A percentile compares a stretch with the other conserved stretches of the same genome.
Conservation (phyloP, 2,113 vertebrate genomes). For the Dromaius novaehollandiae region DNA sequence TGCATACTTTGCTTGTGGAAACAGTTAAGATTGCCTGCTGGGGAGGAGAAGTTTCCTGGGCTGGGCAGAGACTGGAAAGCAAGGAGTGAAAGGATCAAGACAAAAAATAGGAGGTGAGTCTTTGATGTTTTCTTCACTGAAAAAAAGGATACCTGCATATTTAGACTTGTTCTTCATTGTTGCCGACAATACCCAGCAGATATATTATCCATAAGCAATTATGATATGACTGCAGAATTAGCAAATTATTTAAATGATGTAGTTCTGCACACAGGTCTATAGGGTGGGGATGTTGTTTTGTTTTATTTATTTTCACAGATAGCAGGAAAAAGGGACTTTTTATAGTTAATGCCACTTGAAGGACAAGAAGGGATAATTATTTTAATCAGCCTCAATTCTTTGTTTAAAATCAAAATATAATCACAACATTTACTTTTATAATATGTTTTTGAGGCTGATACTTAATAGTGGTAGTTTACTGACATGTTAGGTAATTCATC, state of each 20-base stretch:
- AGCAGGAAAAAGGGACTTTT: background rate
- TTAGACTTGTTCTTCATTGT: background rate
- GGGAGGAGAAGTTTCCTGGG: background rate
- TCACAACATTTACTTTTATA: background rate
- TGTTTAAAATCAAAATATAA: background rate
- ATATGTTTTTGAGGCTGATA: slow-evolving; percentile 1
- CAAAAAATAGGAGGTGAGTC: background rate
- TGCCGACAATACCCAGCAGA: background rate
- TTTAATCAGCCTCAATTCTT: background rate
- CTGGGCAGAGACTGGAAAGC: background rate
- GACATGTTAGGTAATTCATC: background rate
- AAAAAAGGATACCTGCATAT: background rate
- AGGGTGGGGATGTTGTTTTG: background rate
- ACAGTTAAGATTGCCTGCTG: background rate
- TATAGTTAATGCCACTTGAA: background rate
- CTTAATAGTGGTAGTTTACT: background rate
- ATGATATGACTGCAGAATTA: background rate
- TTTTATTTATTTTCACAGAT: background rate
- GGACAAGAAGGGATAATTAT: background rate
- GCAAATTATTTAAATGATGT: background rate
- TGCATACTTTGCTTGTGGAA: background rate
- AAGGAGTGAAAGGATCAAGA: background rate
- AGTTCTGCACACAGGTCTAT: background rate
- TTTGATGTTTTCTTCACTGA: background rate
- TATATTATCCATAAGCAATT: background rate